A percentile compares a stretch with the other conserved stretches of the same genome.
Evolutionary conservation across 2,888 invertebrate genomes (phyloP).

Genomic region (Drosophila buzzatii): DNA sequence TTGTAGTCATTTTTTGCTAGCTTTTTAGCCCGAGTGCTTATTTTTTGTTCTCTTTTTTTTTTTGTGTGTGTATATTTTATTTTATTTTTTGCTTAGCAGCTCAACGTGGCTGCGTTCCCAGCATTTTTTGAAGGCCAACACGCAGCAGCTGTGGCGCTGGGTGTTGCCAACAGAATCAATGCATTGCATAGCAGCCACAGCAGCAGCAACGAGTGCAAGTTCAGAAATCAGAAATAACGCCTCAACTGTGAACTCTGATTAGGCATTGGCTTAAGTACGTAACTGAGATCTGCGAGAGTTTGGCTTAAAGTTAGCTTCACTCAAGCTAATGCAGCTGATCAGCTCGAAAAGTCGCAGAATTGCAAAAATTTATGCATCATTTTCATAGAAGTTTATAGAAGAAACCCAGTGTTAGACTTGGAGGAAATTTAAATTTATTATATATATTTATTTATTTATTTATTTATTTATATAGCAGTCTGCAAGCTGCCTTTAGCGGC

Average conservation of each 20-base stretch:
- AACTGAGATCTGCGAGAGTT: neutral
- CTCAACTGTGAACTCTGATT: constrained; percentile 7
- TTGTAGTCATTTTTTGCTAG: constrained; percentile 60
- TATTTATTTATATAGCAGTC: too few species aligned
- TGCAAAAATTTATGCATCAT: too few species aligned
- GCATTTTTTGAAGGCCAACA: constrained; percentile 46
- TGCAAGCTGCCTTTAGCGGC: too few species aligned
- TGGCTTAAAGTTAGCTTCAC: neutral
- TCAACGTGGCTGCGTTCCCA: constrained; percentile 20
- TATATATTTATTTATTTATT: too few species aligned
- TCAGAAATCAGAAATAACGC: constrained; percentile 19
- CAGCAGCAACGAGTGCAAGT: too few species aligned
- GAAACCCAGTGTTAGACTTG: too few species aligned
- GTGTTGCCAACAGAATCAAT: constrained; percentile 13
- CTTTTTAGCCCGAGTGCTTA: constrained; percentile 61
- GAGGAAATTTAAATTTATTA: too few species aligned
- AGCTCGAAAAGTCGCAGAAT: neutral
- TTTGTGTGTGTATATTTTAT: neutral
- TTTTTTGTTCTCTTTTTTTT: constrained; percentile 51
- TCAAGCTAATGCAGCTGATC: neutral
- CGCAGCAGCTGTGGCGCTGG: constrained; percentile 15
- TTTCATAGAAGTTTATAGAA: too few species aligned
- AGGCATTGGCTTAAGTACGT: neutral
- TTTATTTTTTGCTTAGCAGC: constrained; percentile 44
- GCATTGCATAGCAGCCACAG: neutral